Conservation (phyloP, 2,888 invertebrate genomes). For the Caenorhabditis uteleia region DNA sequence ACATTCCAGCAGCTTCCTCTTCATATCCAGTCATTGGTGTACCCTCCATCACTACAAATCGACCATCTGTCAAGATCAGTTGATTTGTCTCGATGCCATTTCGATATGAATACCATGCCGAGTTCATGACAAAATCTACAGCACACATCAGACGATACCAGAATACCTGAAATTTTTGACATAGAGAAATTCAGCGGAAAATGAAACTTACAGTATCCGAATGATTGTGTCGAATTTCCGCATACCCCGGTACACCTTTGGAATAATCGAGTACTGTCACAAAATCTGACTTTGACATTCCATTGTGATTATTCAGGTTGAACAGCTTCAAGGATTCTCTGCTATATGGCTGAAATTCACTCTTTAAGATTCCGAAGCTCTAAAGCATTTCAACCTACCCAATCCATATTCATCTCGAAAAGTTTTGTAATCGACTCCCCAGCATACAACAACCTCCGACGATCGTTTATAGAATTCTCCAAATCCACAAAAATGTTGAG, state of each 20-base stretch:
- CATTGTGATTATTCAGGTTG: conserved; percentile 21
- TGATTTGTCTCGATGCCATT: conserved; percentile 13
- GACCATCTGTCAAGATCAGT: conserved; percentile 30
- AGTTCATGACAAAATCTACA: conserved; percentile 24
- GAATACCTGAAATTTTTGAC: conserved; percentile 26
- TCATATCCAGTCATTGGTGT: conserved; percentile 34
- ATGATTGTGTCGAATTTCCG: conserved; percentile 10
- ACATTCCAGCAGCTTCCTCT: conserved; percentile 23
- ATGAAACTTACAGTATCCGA: conserved; percentile 11
- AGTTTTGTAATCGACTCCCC: conserved; percentile 22
- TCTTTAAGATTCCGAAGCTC: neutral
- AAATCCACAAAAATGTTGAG: conserved; percentile 15
- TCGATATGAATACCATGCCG: conserved; percentile 23
- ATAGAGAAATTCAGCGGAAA: neutral
- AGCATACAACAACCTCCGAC: conserved; percentile 20
- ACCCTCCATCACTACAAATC: conserved; percentile 26
- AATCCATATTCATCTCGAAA: conserved; percentile 13
- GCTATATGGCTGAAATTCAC: conserved; percentile 19
- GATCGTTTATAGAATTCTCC: conserved; percentile 20
- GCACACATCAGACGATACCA: conserved; percentile 25
- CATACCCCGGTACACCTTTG: conserved; percentile 26
- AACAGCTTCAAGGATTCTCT: conserved; percentile 15
- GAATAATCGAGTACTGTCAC: conserved; percentile 28
- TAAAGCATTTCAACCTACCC: conserved; percentile 7
- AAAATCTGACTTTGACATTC: conserved; percentile 28